Conservation (phyloP, 2,113 vertebrate genomes). For the Mustela lutreola region DNA sequence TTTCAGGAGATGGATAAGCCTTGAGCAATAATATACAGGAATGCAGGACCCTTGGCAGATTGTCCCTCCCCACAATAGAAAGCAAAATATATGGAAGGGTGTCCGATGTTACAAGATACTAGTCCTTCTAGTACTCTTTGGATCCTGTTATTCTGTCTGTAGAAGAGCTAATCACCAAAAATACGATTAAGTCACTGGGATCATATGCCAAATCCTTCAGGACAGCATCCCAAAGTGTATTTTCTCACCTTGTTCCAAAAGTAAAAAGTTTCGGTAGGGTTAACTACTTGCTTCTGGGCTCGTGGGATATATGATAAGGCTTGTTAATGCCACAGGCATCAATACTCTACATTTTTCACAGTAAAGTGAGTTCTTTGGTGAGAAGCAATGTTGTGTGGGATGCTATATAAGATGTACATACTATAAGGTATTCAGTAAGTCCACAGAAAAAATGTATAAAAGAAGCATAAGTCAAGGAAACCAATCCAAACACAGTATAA, state of each 20-base stretch:
- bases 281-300: background rate
- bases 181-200: background rate
- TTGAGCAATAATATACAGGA: background rate
- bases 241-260: conserved; percentile 10
- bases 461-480: background rate
- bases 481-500: conserved; percentile 7
- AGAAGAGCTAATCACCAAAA: background rate
- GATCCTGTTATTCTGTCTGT: background rate
- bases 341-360: background rate
- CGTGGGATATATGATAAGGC: background rate
- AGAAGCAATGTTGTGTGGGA: background rate
- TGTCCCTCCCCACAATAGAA: background rate
- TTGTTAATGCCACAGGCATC: background rate
- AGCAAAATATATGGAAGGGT: background rate
- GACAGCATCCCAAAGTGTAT: conserved; percentile 7
- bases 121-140: background rate
- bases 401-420: background rate
- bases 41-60: background rate
- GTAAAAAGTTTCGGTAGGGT: background rate
- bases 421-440: background rate
- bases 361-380: conserved; percentile 15
- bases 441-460: background rate
- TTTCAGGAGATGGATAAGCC: background rate
- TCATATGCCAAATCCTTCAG: background rate
- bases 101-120: background rate